phyloP scores from a whole-genome alignment of 2,888 invertebrate species.

The Herminia tarsipennalis region DNA sequence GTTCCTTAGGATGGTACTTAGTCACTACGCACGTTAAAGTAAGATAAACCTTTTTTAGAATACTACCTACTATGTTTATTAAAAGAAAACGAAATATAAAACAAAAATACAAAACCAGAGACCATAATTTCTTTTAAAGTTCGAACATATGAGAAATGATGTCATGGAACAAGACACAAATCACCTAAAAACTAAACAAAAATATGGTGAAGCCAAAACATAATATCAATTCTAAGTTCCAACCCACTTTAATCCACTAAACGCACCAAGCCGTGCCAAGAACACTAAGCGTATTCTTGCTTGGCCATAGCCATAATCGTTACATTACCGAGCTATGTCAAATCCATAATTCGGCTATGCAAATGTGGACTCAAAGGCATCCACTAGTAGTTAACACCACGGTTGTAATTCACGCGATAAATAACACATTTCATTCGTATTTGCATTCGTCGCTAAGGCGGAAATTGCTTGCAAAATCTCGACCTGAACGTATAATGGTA shows the following conservation, averaged over 20 bases:
- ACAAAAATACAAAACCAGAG: no score
- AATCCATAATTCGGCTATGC: slow-evolving; percentile 51
- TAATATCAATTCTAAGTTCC: slow-evolving; percentile 13
- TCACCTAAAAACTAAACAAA: no score
- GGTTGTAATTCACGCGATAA: slow-evolving; percentile 76
- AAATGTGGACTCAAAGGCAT: slow-evolving; percentile 39
- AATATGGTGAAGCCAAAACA: no score
- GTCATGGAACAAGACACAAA: no score
- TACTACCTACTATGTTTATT: no score
- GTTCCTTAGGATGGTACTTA: no score
- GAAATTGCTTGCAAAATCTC: slow-evolving; percentile 80
- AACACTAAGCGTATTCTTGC: slow-evolving; percentile 22
- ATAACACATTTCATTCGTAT: slow-evolving; percentile 79
- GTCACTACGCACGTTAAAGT: no score
- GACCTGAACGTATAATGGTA: slow-evolving; percentile 55
- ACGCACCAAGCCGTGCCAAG: slow-evolving; percentile 14
- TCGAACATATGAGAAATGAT: no score
- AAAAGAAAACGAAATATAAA: no score
- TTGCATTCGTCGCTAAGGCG: slow-evolving; percentile 77
- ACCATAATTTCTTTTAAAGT: no score
- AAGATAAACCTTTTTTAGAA: no score
- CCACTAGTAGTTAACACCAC: slow-evolving; percentile 56
- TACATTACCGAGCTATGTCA: slow-evolving; percentile 32
- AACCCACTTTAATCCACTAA: slow-evolving; percentile 13
- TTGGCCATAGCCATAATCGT: slow-evolving; percentile 24